Evolutionary conservation across 2,888 invertebrate species (phyloP), one percentile per base, ranked within the genome.

Genomic region (Agrochola macilenta): DNA sequence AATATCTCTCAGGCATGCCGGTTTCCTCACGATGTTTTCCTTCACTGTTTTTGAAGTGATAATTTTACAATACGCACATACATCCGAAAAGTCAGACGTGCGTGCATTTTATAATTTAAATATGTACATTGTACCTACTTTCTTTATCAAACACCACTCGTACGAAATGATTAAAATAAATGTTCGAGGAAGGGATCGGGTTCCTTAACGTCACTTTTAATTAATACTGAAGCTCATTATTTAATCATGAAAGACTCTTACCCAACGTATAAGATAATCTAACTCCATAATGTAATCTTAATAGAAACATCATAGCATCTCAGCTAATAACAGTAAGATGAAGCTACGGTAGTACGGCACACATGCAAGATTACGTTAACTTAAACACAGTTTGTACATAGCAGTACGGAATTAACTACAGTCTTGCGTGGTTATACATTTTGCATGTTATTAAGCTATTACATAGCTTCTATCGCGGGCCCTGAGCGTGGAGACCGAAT

Each of bases 291-390:
- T 20, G 14, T 73, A 73, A 80, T 30, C 23, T 35, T 35, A 23
- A 52, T n/a, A 60, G 26, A 54, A 60, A 54, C 58, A 74, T 43
- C 64, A 54, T 61, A 74, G 52, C 58, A 46, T 61, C 26, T 26
- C 35, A n/a, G 35, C 23, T 39, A 65, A 78, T 65, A 46, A 57
- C 39, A 64, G 43, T 43, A n/a, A 52, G 26, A 74, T 11, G 52
- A 46, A 80, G 26, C 49, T 54, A 46, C 43, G 1, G n/a, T 23
- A 11, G 30, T n/a, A 23, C 17, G 17, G 23, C 39, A 78, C 30
- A 79, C 52, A 74, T 20, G 14, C 20, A 71, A 43, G 30, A 54
- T 69, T 23, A 78, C 71, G n/a, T 71, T 58, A 71, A 71, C 63
- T 79, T 79, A 20, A 64, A 71, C 54, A 57, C 30, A 52, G 39